Evolutionary conservation across 2,113 vertebrate species (phyloP).

Genomic region (Tor tambroides): DNA sequence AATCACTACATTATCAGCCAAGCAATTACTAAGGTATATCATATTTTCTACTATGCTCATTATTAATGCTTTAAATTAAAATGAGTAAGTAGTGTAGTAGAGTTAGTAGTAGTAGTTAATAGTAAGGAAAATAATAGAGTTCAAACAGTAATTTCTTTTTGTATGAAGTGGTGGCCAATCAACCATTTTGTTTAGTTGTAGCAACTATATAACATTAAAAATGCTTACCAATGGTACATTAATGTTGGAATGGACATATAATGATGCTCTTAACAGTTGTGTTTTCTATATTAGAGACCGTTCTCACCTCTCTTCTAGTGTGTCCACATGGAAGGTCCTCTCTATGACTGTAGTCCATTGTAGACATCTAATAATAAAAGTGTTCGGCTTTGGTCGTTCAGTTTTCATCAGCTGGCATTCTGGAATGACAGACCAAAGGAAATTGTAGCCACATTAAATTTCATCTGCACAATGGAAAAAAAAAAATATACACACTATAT

Average conservation of each 20-base stretch:
- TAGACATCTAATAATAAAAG: slow-evolving; percentile 97
- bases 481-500: neutral
- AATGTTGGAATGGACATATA: neutral
- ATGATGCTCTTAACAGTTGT: neutral
- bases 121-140: too few species aligned
- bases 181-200: neutral
- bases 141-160: too few species aligned
- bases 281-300: neutral
- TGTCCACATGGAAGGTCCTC: slow-evolving; percentile 95
- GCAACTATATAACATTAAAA: too few species aligned
- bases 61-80: neutral
- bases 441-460: neutral
- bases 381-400: slow-evolving; percentile 96
- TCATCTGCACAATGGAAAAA: neutral
- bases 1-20: neutral
- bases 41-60: neutral
- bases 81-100: too few species aligned
- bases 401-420: slow-evolving; percentile 99
- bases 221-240: too few species aligned
- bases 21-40: neutral
- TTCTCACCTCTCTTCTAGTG: slow-evolving; percentile 91
- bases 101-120: too few species aligned
- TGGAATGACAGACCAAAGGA: slow-evolving; percentile 62
- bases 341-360: slow-evolving; percentile 99
- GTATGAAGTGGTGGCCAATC: neutral